Base-by-base conservation (phyloP, 2,888 invertebrate genomes). In the Dilophus febrilis region DNA sequence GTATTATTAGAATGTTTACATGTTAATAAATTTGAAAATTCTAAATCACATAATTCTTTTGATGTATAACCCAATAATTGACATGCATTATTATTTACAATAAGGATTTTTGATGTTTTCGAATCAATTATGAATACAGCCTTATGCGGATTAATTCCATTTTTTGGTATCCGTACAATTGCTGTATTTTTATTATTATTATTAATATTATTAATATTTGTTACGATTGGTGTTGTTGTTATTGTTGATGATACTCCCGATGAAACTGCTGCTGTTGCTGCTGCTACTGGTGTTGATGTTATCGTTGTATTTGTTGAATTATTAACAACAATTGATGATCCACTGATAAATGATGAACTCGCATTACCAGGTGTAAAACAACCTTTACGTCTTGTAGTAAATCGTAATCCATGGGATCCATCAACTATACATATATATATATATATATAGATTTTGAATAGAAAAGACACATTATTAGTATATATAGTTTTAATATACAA, bases 51-150 rank as follows among this genome's bases (percentile, higher is more conserved):
- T 1, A 71, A 55, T 50, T 71, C 71, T 0, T 65, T 64, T 0
- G 71, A 64, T 0, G 70, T 65, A 47, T 71, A 72, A 10, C 70
- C 70, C 18, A 72, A 60, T 27, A 72, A 56, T 1, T 74, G 70
- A 49, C 72, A 74, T 6, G 77, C 76, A 55, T 72, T 72, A 51
- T 68, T 72, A 59, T 77, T 77, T 12, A 75, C 75, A 52, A 75
- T 72, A 14, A 77, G 59, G 44, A 77, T 75, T 73, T 75, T 72
- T 16, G 72, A 71, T 27, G 72, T 67, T 45, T 68, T 70, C 7
- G 71, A 69, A 56, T 76, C 71, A 44, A 77, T 71, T 22, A 76
- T 76, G 49, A 76, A 74, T 3, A 77, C 70, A 40, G 75, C 76
- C 53, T 76, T 77, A 57, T 71, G 74, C 3, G 73, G 72, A 54